Percentiles rank a stretch among this genome's conserved stretches.
phyloP scores from a whole-genome alignment of 2,113 vertebrate species.

The Phoenicopterus ruber region DNA sequence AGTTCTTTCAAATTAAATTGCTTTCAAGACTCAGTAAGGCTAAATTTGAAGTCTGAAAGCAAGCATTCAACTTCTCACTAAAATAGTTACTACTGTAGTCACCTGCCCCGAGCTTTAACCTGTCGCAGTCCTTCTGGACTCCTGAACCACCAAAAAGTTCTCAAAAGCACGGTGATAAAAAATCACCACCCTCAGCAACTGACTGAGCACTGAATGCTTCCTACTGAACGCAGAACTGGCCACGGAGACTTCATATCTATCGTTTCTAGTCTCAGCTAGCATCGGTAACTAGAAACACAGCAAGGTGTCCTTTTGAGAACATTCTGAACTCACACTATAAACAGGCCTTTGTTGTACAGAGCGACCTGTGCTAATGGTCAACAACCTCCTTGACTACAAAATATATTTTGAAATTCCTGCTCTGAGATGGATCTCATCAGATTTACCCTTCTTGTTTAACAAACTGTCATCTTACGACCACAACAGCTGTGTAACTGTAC shows the following conservation, averaged over 20 bases:
- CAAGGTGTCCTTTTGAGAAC: not conserved
- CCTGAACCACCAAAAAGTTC: not conserved
- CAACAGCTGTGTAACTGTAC: not conserved
- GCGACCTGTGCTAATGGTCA: not conserved
- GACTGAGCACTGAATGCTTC: not conserved
- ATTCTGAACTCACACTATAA: not conserved
- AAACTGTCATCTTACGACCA: not conserved
- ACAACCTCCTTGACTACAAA: not conserved
- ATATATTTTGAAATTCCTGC: not conserved
- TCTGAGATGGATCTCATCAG: not conserved
- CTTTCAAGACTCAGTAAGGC: not conserved
- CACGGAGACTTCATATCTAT: not conserved
- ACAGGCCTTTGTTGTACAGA: not conserved
- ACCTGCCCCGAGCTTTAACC: not conserved
- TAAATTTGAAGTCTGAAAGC: not conserved
- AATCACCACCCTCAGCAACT: not conserved
- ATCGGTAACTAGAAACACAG: not conserved
- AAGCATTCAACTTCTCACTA: not conserved
- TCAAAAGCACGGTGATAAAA: not conserved
- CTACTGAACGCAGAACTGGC: not conserved
- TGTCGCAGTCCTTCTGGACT: not conserved
- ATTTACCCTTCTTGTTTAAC: not conserved
- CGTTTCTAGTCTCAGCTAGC: not conserved
- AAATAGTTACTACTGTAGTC: not conserved
- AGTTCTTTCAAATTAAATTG: not conserved